Base-by-base conservation (phyloP, 2,888 invertebrate species). In the Chymomyza procnemis region DNA sequence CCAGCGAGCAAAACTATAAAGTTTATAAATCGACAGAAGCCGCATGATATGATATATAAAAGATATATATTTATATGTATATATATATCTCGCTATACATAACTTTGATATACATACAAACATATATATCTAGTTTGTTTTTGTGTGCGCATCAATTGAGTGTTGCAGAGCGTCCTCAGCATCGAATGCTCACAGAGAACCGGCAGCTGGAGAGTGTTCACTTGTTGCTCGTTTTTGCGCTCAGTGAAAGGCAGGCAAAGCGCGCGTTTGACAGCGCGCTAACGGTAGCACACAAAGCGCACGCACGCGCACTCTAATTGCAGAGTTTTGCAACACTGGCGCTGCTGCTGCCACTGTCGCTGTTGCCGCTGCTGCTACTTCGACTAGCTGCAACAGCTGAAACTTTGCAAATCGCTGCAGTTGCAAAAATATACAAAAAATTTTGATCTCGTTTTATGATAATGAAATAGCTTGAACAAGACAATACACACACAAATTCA, bases 1-100 rank as follows among this genome's bases (percentile, higher is more conserved):
- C 62, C 55, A 67, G 69, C 69, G 68, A 70, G 34, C 22, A 9
- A 26, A 34, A 58, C 68, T 74, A 76, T 73, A 80, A 79, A 22
- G 68, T 78, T 76, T 82, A 73, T 75, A 64, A 78, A 84, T 82
- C 83, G 75, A 71, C 71, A 69, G 67, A 67, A 79, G 78, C 85
- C 83, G 75, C 83, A 83, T 72, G 69, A 73, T 72, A 74, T 58
- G 19, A 60, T 21, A 50, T 5, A 74, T 69, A 79, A 60, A 56
- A 56, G 2, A 34, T 46, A 54, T n/a, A 34, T 55, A 54, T 8
- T 5, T 62, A 50, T 57, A 30, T 66, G 22, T 46, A 56, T 50
- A 46, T 56, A 14, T 50, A 56, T 52, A 54, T n/a, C n/a, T n/a
- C n/a, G n/a, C n/a, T n/a, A n/a, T n/a, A n/a, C n/a, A n/a, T n/a